Evolutionary conservation across 2,888 invertebrate species (phyloP).

Genomic region (Deladenus siricidicola): DNA sequence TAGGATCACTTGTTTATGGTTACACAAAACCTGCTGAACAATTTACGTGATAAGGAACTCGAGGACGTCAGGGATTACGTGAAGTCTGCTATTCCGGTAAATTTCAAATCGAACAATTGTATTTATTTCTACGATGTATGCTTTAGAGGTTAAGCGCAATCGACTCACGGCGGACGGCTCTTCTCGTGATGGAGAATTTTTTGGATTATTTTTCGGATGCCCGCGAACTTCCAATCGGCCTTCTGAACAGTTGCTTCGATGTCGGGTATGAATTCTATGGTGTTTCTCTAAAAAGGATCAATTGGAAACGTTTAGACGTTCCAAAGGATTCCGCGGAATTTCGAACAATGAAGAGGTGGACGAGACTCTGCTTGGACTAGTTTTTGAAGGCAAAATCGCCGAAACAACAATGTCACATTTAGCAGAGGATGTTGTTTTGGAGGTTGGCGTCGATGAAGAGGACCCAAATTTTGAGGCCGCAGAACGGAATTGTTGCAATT

Average conservation of each 20-base stretch:
- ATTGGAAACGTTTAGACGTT: constrained; percentile 20
- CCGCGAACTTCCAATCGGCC: constrained; percentile 21
- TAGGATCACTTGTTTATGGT: constrained; percentile 22
- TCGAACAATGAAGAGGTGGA: constrained; percentile 42
- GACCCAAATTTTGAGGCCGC: no score
- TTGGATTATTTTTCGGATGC: constrained; percentile 16
- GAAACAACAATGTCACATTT: not conserved
- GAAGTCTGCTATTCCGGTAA: constrained; percentile 5
- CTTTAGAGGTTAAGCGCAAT: constrained; percentile 21
- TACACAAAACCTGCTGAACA: constrained; percentile 12
- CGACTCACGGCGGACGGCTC: constrained; percentile 21
- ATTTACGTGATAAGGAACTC: constrained; percentile 15
- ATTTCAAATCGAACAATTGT: constrained; percentile 3
- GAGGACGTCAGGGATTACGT: constrained; percentile 10
- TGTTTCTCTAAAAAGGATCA: no score
- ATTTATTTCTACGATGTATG: not conserved
- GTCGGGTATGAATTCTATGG: constrained; percentile 16
- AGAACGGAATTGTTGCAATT: no score
- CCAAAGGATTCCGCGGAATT: constrained; percentile 25
- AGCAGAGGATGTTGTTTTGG: not conserved
- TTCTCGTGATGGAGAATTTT: constrained; percentile 33
- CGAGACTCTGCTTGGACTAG: constrained; percentile 35
- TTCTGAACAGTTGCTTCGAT: constrained; percentile 28
- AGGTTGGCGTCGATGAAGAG: no score
- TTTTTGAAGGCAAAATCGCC: constrained; percentile 31